Base-by-base conservation (phyloP, 2,113 vertebrate genomes). In the Phoenicopterus ruber region DNA sequence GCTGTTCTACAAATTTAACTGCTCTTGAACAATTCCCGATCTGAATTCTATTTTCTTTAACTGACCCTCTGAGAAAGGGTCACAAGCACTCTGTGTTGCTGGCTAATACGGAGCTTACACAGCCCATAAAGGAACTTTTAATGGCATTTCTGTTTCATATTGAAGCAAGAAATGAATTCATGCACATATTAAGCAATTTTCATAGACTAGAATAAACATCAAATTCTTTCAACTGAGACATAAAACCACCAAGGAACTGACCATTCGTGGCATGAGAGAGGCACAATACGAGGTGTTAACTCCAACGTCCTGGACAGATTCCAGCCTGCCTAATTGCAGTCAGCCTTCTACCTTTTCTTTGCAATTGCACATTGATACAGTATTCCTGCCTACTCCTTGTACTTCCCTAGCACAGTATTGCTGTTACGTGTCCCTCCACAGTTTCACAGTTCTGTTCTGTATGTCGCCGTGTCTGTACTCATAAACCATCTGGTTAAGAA, bases 11-110 rank as follows among this genome's bases (percentile, higher is more conserved):
- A 72, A 84, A 67, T 77, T 82, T 78, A 92, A 95, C 36, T 34
- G 59, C 40, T 49, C 62, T 86, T 54, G 44, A 77, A 63, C 55
- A 90, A 73, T 32, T 87, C 69, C 78, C 2, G 1, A 32, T 59
- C 57, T 28, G n/a, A 96, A 88, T 59, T 77, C 28, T 72, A 29
- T 88, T 95, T 91, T 85, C 70, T 91, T 86, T 85, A 76, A 65
- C 62, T 72, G 83, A 93, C 84, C 84, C 47, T 72, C 19, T 46
- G 34, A 83, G 72, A 83, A 83, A 79, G 29, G 89, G 49, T 92
- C 72, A 66, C 47, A 52, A 74, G 70, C 46, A 38, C 40, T 67
- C 62, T 71, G 62, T 38, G n/a, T 17, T 86, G 91, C 78, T 87
- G 67, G 62, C 66, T 87, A 70, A 67, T 17, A 62, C 1, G 9